These are phyloP conservation scores for Trochalopteron elliotii DNA, from an alignment of 2,113 vertebrate genomes.

Conservation along the genomic window DNA sequence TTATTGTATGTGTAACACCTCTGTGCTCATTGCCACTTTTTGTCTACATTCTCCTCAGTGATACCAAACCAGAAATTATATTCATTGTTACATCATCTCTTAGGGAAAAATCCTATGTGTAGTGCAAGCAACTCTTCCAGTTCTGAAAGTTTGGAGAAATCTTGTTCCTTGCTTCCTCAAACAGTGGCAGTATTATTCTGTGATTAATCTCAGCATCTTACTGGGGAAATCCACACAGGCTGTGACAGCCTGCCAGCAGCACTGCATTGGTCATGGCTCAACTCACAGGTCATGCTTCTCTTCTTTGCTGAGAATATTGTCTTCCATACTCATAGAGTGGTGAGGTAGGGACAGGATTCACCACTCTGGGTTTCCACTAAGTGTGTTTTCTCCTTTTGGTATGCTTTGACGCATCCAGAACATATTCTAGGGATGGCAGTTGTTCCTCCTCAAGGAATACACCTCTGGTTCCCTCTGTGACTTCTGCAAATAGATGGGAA, in stretches of 20 bases:
- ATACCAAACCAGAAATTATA: neutral
- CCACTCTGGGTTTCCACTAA: neutral
- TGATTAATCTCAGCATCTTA: neutral
- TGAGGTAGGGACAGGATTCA: neutral
- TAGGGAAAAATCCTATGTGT: neutral
- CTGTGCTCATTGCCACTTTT: neutral
- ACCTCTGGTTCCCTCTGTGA: neutral
- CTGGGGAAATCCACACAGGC: neutral
- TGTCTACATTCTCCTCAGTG: neutral
- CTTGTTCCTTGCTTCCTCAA: neutral
- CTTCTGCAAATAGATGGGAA: neutral
- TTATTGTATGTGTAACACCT: neutral
- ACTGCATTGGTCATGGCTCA: neutral
- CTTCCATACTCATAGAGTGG: neutral
- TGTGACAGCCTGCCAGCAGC: neutral
- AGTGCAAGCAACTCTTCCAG: neutral
- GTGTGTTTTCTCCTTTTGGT: neutral
- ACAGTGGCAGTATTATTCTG: neutral
- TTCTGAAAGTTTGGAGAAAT: neutral
- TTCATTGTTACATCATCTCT: neutral
- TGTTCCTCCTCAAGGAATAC: neutral
- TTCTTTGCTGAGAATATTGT: neutral
- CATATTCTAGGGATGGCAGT: neutral
- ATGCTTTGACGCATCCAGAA: neutral
- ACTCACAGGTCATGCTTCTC: neutral